phyloP scores from a whole-genome alignment of 92 coral and sea anemone genomes.

The Metridium senile region DNA sequence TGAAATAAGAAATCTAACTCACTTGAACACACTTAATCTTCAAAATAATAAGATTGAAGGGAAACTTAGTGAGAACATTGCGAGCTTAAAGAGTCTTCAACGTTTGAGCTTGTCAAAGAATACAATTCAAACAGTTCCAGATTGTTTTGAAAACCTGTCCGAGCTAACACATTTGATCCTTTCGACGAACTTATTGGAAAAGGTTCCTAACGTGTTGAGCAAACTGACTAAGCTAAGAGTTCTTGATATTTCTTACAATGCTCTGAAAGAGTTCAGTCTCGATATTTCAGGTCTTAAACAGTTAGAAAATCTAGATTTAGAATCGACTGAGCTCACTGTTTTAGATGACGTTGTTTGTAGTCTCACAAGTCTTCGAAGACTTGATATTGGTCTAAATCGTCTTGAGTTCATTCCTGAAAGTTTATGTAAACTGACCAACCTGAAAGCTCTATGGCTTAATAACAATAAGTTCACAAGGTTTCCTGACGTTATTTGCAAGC shows the following conservation, averaged over 20 bases:
- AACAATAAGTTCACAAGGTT: constrained; percentile 31
- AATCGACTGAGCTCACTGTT: constrained; percentile 26
- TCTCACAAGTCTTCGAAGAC: constrained; percentile 26
- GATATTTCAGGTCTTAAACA: constrained; percentile 15
- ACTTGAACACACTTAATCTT: constrained; percentile 27
- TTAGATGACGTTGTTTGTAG: constrained; percentile 26
- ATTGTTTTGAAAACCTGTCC: constrained; percentile 11
- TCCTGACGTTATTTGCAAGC: constrained; percentile 39
- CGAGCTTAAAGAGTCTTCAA: constrained; percentile 19
- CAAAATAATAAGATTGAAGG: constrained; percentile 19
- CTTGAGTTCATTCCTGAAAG: constrained; percentile 28
- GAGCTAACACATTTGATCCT: constrained; percentile 15
- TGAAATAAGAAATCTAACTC: constrained; percentile 16
- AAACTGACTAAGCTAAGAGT: constrained; percentile 25
- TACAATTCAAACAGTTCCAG: constrained; percentile 24
- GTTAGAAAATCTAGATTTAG: constrained; percentile 40
- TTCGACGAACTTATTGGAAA: constrained; percentile 24
- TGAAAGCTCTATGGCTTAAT: constrained; percentile 50
- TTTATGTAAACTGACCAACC: constrained; percentile 3
- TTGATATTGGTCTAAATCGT: constrained; percentile 42
- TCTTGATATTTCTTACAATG: constrained; percentile 51
- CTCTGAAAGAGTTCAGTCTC: constrained; percentile 19
- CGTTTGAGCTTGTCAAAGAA: constrained; percentile 27
- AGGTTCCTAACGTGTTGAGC: constrained; percentile 28
- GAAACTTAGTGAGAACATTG: constrained; percentile 19